Conservation (phyloP, 2,888 invertebrate species). For the Pristionchus fissidentatus region DNA sequence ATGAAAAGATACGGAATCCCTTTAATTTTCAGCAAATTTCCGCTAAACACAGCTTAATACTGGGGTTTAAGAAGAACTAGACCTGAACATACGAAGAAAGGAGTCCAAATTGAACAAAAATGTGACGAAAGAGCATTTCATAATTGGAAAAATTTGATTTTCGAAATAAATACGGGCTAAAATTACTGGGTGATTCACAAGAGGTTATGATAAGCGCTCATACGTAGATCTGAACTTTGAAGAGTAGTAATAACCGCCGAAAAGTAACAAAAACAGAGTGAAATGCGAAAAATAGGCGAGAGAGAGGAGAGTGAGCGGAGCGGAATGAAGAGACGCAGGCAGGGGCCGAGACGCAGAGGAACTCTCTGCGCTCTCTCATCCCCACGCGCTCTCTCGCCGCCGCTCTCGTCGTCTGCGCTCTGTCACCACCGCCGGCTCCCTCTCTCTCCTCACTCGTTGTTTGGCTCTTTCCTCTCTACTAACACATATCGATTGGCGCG, state of each 20-base stretch:
- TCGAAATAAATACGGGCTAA: neutral
- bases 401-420: constrained; percentile 16
- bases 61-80: no score
- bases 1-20: no score
- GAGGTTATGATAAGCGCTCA: neutral
- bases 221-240: neutral
- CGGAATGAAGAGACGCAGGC: constrained; percentile 52
- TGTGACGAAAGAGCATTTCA: no score
- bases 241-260: constrained; percentile 1
- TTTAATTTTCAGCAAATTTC: no score
- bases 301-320: constrained; percentile 53
- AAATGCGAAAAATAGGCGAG: constrained; percentile 53
- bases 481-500: constrained; percentile 26
- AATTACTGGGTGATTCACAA: no score
- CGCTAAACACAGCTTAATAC: no score
- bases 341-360: constrained; percentile 52
- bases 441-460: constrained; percentile 33
- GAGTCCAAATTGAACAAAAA: no score
- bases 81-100: no score
- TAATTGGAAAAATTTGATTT: no score
- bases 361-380: neutral
- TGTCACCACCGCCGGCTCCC: neutral
- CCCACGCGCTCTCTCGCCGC: neutral
- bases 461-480: constrained; percentile 38
- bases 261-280: constrained; percentile 46